Evolutionary conservation across 1,140 invertebrate genomes (phyloP), one percentile per base, ranked within the genome.

Genomic region (Drosophila hydei): DNA sequence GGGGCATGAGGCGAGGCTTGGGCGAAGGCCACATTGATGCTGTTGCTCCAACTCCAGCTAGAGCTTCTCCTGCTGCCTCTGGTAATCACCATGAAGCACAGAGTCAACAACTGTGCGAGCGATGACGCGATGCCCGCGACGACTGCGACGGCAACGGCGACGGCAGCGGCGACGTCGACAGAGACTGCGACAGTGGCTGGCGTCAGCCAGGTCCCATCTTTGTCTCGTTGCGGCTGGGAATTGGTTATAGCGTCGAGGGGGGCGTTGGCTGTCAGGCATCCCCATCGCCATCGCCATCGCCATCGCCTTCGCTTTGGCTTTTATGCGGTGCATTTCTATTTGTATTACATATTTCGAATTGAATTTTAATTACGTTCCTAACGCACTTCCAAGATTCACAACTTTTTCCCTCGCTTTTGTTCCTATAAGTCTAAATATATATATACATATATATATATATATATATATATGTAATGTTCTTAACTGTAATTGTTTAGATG

Each of bases 71-170:
- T 30, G 45, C 48, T 50, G 42, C 59, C 43, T 52, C 33, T 75
- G 54, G 65, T 81, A 81, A 87, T 81, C 81, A 88, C 72, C 52
- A 62, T 63, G 30, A 55, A 55, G 42, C 67, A 21, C 62, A 58
- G 51, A 71, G 68, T 64, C 60, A 72, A 72, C 62, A 62, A 71
- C 67, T 40, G 16, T 30, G 19, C 43, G 25, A 52, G 23, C 18
- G 55, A 45, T 45, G 55, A 45, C 25, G 38, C 55, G 40, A 45
- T 25, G 18, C n/a, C n/a, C 4, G 2, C 52, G 5, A 12, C 50
- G 50, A 52, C 50, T 11, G 4, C 50, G 50, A 36, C 50, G 0
- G 8, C 27, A 16, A 19, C 48, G 0, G 0, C 27, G 48, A 19
- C 54, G 1, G n/a, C n/a, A n/a, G n/a, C n/a, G 36, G 12, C 58